phyloP scores from a whole-genome alignment of 2,113 vertebrate genomes.

The Petaurus breviceps region DNA sequence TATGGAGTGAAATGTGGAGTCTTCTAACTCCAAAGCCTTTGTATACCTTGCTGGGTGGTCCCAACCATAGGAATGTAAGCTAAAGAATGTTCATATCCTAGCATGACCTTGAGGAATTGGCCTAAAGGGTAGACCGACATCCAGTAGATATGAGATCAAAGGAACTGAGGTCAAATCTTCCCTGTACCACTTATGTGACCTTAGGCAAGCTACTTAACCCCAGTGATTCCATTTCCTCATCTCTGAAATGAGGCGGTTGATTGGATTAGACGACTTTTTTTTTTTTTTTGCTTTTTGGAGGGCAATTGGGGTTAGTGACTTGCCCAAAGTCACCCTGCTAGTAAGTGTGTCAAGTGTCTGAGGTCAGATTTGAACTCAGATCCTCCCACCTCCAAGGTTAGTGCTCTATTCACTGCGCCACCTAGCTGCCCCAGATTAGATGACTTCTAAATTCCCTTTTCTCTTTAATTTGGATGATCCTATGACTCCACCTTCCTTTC shows the following conservation, averaged over 20 bases:
- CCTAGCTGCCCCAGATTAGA: no score
- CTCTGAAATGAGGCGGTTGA: background rate
- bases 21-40: background rate
- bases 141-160: background rate
- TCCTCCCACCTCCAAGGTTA: no score
- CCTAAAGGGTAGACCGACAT: background rate
- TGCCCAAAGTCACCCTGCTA: no score
- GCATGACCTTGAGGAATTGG: background rate
- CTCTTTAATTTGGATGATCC: background rate
- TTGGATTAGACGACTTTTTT: background rate
- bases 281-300: no score
- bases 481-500: background rate
- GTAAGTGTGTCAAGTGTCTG: no score
- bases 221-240: background rate
- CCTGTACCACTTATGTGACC: background rate
- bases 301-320: no score
- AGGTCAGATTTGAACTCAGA: no score
- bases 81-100: background rate
- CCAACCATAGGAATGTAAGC: background rate
- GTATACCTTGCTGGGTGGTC: no score
- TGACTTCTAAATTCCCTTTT: background rate
- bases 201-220: background rate
- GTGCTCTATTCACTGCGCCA: no score
- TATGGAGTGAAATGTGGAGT: background rate
- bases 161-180: background rate